These are phyloP conservation scores for Todiramphus chloris DNA, from an alignment of 2,113 vertebrate species.

Conservation along the genomic window DNA sequence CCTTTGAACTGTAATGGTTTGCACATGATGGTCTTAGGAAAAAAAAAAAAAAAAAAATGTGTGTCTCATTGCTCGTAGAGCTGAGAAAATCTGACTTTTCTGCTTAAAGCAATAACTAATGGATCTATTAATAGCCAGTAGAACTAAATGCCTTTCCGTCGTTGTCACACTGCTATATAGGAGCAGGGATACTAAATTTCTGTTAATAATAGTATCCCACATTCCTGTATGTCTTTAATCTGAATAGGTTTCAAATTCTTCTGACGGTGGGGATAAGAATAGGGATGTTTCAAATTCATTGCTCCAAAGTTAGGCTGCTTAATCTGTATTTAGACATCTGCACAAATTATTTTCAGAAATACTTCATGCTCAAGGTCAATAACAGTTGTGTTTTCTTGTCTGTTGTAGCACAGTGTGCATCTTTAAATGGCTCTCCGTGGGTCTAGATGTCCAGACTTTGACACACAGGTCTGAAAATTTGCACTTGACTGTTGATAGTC, in stretches of 20 bases:
- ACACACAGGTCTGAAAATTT: not conserved
- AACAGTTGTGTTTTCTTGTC: not conserved
- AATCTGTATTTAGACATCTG: not conserved
- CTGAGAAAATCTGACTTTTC: not conserved
- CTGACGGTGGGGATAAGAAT: not conserved
- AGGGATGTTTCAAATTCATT: not conserved
- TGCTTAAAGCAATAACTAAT: not conserved
- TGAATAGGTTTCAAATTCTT: not conserved
- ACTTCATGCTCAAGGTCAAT: accelerated
- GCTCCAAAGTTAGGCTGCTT: not conserved
- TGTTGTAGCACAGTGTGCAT: not conserved
- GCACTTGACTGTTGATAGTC: not conserved
- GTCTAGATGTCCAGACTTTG: not conserved
- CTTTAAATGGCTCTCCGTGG: not conserved
- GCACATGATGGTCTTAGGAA: conserved; percentile 18
- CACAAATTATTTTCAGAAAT: not conserved
- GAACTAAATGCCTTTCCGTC: not conserved
- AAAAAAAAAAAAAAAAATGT: not conserved
- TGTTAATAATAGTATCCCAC: not conserved
- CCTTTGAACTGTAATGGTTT: conserved; percentile 54
- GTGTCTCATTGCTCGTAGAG: not conserved
- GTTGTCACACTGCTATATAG: not conserved
- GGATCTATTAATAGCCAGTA: not conserved
- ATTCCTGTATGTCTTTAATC: not conserved
- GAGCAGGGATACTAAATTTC: not conserved